Percentiles rank a stretch among this genome's conserved stretches.
These are phyloP conservation scores for Serrognathus titanus DNA, from an alignment of 2,888 invertebrate species.

Conservation along the genomic window DNA sequence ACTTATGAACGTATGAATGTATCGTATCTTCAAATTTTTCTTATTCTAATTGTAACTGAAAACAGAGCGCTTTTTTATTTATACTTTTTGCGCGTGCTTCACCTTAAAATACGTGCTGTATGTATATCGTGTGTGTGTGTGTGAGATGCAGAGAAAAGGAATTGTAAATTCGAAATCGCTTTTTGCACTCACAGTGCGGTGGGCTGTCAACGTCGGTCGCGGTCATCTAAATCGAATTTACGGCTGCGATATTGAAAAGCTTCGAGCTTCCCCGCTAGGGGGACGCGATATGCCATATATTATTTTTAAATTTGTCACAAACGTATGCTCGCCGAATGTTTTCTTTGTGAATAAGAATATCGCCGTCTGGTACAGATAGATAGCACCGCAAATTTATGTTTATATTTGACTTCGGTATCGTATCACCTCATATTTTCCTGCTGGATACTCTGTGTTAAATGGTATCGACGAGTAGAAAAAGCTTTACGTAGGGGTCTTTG, in stretches of 20 bases:
- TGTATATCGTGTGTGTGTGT: not conserved
- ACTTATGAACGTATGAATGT: too few species aligned
- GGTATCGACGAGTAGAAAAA: too few species aligned
- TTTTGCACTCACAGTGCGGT: constrained; percentile 35
- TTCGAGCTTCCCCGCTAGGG: constrained; percentile 26
- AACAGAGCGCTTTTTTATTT: too few species aligned
- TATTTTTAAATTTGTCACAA: constrained; percentile 46
- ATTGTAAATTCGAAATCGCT: constrained; percentile 30
- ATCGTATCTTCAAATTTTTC: too few species aligned
- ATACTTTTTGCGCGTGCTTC: too few species aligned
- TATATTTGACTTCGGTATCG: not conserved
- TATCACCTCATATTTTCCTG: not conserved
- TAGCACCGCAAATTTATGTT: not conserved
- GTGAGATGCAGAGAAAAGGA: not conserved
- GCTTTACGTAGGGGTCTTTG: too few species aligned
- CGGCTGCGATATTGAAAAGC: constrained; percentile 40
- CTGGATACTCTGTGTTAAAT: too few species aligned
- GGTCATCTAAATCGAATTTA: constrained; percentile 49
- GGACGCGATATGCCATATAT: constrained; percentile 41
- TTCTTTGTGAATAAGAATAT: constrained; percentile 17
- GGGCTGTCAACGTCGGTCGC: constrained; percentile 37
- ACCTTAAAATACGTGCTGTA: not conserved
- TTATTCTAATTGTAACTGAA: too few species aligned
- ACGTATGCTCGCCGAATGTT: constrained; percentile 35
- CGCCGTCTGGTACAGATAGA: not conserved